phyloP scores from a whole-genome alignment of 2,797 vertebrate genomes.

The Myripristis murdjan region DNA sequence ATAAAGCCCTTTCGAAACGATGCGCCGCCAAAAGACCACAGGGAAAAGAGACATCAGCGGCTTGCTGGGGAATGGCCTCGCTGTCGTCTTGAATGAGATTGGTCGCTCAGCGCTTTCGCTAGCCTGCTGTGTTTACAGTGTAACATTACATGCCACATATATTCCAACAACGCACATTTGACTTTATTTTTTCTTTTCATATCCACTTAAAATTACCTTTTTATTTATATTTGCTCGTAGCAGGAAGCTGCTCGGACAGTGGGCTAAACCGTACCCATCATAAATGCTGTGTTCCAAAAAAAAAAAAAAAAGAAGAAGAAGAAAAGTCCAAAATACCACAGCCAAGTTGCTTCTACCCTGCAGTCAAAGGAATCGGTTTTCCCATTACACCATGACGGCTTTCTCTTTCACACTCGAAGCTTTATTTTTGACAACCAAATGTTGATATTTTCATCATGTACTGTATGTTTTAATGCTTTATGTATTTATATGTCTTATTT shows the following conservation, averaged over 20 bases:
- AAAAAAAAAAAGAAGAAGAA: neutral
- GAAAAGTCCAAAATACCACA: constrained; percentile 14
- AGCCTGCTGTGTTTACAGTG: constrained; percentile 85
- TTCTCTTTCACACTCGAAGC: constrained; percentile 77
- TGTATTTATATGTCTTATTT: constrained; percentile 78
- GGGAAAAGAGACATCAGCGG: constrained; percentile 73
- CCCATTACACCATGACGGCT: constrained; percentile 69
- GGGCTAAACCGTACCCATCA: constrained; percentile 59
- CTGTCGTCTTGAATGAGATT: constrained; percentile 85
- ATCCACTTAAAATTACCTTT: constrained; percentile 67
- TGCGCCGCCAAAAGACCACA: constrained; percentile 68
- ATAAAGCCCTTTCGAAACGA: constrained; percentile 73
- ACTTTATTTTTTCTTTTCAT: constrained; percentile 69
- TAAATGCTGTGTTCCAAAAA: constrained; percentile 42
- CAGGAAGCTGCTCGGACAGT: constrained; percentile 76
- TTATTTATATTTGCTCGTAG: constrained; percentile 74
- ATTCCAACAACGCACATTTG: constrained; percentile 78
- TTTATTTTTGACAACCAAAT: constrained; percentile 86
- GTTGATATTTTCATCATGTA: constrained; percentile 72
- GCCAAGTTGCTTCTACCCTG: constrained; percentile 47
- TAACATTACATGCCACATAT: constrained; percentile 82
- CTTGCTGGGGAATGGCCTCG: constrained; percentile 75
- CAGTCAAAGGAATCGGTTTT: constrained; percentile 60
- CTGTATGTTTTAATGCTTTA: constrained; percentile 75
- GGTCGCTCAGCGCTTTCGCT: constrained; percentile 90